These are phyloP conservation scores for Venturia canescens DNA, from an alignment of 1,140 invertebrate species.

Conservation along the genomic window DNA sequence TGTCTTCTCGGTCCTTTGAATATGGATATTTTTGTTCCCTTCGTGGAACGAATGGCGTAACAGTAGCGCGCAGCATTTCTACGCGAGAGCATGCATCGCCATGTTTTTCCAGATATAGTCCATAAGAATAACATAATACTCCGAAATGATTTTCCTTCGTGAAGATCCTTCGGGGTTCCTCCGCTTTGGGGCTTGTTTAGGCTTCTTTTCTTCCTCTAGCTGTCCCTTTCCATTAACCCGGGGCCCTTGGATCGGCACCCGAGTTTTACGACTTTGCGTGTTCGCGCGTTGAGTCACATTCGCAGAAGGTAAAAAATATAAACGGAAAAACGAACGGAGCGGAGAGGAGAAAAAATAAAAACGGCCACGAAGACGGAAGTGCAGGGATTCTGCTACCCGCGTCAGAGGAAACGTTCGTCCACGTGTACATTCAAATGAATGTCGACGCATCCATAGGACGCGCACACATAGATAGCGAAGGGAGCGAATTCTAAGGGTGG, in stretches of 20 bases:
- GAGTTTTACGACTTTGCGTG: neutral
- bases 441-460: conserved; percentile 17
- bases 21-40: conserved; percentile 32
- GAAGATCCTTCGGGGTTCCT: conserved; percentile 47
- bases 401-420: no score
- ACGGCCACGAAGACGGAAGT: conserved; percentile 53
- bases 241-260: conserved; percentile 38
- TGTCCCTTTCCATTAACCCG: conserved; percentile 46
- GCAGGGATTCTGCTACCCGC: no score
- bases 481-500: conserved; percentile 4
- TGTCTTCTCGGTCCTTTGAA: conserved; percentile 37
- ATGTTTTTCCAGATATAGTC: conserved; percentile 19
- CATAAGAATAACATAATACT: conserved; percentile 26
- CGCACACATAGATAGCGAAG: no score
- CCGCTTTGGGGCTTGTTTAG: conserved; percentile 58
- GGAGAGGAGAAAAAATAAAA: conserved; percentile 53
- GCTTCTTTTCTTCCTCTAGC: conserved; percentile 43
- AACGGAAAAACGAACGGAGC: conserved; percentile 10
- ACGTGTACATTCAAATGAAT: conserved; percentile 42
- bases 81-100: neutral
- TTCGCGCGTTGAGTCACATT: conserved; percentile 11
- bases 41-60: neutral
- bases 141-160: conserved; percentile 17
- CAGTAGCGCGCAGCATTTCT: neutral
- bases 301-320: neutral